Conservation (phyloP, 2,797 vertebrate species). For the Sparidentex hasta region DNA sequence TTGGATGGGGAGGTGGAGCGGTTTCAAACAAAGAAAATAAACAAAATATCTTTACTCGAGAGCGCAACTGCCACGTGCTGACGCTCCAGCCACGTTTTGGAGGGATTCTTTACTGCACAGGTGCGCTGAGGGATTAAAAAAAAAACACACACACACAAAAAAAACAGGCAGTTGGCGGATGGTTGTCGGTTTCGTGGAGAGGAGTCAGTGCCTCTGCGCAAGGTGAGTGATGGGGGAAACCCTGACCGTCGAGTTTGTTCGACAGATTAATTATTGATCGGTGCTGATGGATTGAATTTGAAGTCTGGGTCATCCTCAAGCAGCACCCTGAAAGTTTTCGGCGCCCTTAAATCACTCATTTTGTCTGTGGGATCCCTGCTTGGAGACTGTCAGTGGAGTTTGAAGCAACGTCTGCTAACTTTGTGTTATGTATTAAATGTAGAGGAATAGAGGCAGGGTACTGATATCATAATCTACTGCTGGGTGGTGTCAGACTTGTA, state of each 20-base stretch:
- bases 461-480: not conserved
- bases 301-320: not conserved
- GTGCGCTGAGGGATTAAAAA: conserved; percentile 67
- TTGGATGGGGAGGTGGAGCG: conserved; percentile 14
- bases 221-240: conserved; percentile 77
- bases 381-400: conserved; percentile 10
- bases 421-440: not conserved
- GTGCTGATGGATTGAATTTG: not conserved
- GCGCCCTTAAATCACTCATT: conserved; percentile 9
- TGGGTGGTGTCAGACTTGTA: not conserved
- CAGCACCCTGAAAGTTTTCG: not conserved
- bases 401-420: conserved; percentile 39
- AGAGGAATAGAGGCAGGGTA: not conserved
- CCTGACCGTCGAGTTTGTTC: conserved; percentile 31
- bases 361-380: not conserved
- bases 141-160: no score
- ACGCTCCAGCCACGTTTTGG: conserved; percentile 53
- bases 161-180: conserved; percentile 69
- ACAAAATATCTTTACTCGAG: not conserved
- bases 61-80: not conserved
- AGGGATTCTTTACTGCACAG: conserved; percentile 73
- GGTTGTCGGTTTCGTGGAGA: conserved; percentile 73
- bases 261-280: conserved; percentile 36
- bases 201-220: conserved; percentile 74
- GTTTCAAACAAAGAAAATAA: conserved; percentile 11